Evolutionary conservation across 2,888 invertebrate species (phyloP).

Genomic region (Digitonthophagus gazella): DNA sequence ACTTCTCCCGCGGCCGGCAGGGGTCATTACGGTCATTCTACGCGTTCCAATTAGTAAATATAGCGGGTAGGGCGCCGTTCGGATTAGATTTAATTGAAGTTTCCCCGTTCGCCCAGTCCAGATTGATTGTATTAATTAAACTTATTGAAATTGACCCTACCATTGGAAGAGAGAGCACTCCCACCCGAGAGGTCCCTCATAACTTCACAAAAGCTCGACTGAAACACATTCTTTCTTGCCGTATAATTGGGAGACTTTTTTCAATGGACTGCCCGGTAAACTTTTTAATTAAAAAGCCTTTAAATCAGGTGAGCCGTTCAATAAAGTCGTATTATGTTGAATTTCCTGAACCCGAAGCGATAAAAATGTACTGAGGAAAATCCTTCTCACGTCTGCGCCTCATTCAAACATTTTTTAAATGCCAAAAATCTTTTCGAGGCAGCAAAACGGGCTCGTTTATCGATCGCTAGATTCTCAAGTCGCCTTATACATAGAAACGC

Average conservation of each 20-base stretch:
- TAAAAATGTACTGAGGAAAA: no score
- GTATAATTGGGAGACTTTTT: background rate
- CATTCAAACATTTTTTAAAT: background rate
- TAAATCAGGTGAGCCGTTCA: background rate
- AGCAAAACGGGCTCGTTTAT: background rate
- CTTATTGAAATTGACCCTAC: slow-evolving; percentile 43
- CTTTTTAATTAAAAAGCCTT: background rate
- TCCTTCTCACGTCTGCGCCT: background rate
- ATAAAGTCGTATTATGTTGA: background rate
- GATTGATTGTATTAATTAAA: slow-evolving; percentile 45
- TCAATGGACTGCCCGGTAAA: background rate
- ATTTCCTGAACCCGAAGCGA: no score
- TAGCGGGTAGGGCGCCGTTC: slow-evolving; percentile 1
- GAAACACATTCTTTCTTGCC: background rate
- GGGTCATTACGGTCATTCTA: slow-evolving; percentile 16
- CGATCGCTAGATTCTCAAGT: background rate
- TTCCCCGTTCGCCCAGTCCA: slow-evolving; percentile 26
- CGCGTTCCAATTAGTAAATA: slow-evolving; percentile 17
- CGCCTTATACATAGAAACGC: background rate
- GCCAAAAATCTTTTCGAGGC: background rate
- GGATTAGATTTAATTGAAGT: slow-evolving; percentile 27
- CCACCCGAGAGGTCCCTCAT: background rate
- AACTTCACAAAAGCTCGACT: background rate
- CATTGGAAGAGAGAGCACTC: background rate
- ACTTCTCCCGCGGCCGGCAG: slow-evolving; percentile 8